Percentiles rank a stretch among this genome's conserved stretches.
phyloP scores from a whole-genome alignment of 2,113 vertebrate genomes.

The Podilymbus podiceps region DNA sequence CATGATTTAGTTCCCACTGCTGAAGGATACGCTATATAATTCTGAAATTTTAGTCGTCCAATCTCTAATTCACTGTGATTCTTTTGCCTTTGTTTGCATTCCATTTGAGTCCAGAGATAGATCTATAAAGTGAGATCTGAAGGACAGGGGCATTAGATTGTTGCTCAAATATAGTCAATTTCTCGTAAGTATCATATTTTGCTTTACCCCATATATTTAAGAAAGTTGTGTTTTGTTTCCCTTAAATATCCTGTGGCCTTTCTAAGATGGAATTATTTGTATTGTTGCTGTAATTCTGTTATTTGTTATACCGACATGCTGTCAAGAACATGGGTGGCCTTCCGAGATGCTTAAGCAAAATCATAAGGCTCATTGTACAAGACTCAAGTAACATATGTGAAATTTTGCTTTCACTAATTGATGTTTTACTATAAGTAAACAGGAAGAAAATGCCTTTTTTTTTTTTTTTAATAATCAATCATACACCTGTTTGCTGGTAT shows the following conservation, averaged over 20 bases:
- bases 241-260: neutral
- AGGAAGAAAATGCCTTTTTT: neutral
- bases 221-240: neutral
- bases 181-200: neutral
- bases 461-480: neutral
- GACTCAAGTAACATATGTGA: neutral
- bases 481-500: neutral
- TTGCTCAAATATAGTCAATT: neutral
- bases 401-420: neutral
- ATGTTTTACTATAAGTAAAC: neutral
- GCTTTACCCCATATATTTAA: neutral
- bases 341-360: neutral
- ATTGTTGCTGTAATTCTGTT: conserved; percentile 2
- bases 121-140: neutral
- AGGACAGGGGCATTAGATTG: neutral
- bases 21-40: neutral
- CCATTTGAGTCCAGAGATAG: neutral
- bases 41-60: neutral
- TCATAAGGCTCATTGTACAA: neutral
- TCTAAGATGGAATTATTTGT: neutral
- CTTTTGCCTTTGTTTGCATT: neutral
- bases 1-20: neutral
- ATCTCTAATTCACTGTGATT: neutral
- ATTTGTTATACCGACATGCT: neutral
- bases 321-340: neutral